phyloP scores from a whole-genome alignment of 2,888 invertebrate genomes.

The Orthosia gracilis region DNA sequence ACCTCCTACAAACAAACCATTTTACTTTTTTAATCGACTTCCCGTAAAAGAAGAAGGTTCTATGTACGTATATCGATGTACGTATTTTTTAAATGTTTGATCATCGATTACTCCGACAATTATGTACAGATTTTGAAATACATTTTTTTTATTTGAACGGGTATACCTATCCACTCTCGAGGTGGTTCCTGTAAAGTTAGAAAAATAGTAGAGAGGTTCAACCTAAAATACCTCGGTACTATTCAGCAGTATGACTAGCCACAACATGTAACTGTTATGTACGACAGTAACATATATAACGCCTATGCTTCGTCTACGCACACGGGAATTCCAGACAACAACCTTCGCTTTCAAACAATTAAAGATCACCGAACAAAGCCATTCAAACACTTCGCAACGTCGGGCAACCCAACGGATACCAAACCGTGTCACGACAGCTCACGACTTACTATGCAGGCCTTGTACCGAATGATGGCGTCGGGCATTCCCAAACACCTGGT shows the following conservation, averaged over 20 bases:
- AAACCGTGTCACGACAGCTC: conserved; percentile 37
- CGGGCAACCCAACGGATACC: conserved; percentile 32
- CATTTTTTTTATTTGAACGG: no score
- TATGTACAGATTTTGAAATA: no score
- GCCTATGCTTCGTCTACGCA: background rate
- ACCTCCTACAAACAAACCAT: no score
- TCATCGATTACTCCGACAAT: no score
- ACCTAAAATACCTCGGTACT: no score
- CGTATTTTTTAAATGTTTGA: no score
- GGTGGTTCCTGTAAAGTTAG: no score
- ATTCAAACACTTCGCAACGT: conserved; percentile 37
- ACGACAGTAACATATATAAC: background rate
- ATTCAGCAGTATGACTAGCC: background rate
- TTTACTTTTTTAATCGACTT: no score
- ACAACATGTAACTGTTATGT: background rate
- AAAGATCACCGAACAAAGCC: conserved; percentile 26
- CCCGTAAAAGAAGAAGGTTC: no score
- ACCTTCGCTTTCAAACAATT: conserved; percentile 34
- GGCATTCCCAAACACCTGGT: conserved; percentile 54
- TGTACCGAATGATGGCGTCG: conserved; percentile 43
- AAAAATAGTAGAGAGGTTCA: no score
- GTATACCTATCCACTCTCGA: no score
- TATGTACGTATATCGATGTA: no score
- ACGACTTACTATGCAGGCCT: conserved; percentile 53
- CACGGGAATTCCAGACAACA: conserved; percentile 31